Conservation (phyloP, 92 coral and sea anemone genomes). For the Zoanthus gigantus region DNA sequence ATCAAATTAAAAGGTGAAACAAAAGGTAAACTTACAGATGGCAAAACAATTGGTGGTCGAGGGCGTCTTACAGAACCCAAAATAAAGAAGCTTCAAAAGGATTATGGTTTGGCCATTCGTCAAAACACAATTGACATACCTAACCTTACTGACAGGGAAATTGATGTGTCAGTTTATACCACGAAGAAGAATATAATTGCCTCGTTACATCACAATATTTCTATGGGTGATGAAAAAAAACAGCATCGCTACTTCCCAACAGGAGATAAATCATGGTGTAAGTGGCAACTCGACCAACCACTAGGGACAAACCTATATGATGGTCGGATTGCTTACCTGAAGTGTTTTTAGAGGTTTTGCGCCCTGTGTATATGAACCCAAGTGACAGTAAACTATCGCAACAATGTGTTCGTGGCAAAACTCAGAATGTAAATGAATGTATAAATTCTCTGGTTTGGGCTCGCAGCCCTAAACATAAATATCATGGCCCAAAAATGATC, state of each 20-base stretch:
- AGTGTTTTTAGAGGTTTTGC: slow-evolving; percentile 48
- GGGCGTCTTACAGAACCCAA: slow-evolving; percentile 50
- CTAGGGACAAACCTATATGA: slow-evolving; percentile 45
- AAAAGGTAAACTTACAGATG: slow-evolving; percentile 57
- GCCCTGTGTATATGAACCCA: slow-evolving; percentile 37
- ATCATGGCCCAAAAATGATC: slow-evolving; percentile 45
- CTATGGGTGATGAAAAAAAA: slow-evolving; percentile 29
- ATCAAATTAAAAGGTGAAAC: slow-evolving; percentile 37
- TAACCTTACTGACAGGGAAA: slow-evolving; percentile 57
- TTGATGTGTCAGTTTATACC: slow-evolving; percentile 53
- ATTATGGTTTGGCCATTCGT: slow-evolving; percentile 60
- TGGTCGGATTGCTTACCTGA: slow-evolving; percentile 49
- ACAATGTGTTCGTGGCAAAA: slow-evolving; percentile 53
- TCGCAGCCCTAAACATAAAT: not conserved
- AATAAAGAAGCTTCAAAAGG: slow-evolving; percentile 51
- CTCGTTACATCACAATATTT: slow-evolving; percentile 52
- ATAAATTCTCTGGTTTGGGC: slow-evolving; percentile 52
- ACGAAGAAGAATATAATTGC: slow-evolving; percentile 62
- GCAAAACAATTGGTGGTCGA: slow-evolving; percentile 57
- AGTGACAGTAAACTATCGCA: slow-evolving; percentile 42
- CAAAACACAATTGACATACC: slow-evolving; percentile 42
- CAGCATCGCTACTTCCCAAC: slow-evolving; percentile 56
- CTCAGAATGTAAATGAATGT: slow-evolving; percentile 52
- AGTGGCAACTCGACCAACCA: slow-evolving; percentile 55
- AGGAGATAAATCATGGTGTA: slow-evolving; percentile 52